phyloP scores from a whole-genome alignment of 2,888 invertebrate genomes.

The Choreutis nemorana region DNA sequence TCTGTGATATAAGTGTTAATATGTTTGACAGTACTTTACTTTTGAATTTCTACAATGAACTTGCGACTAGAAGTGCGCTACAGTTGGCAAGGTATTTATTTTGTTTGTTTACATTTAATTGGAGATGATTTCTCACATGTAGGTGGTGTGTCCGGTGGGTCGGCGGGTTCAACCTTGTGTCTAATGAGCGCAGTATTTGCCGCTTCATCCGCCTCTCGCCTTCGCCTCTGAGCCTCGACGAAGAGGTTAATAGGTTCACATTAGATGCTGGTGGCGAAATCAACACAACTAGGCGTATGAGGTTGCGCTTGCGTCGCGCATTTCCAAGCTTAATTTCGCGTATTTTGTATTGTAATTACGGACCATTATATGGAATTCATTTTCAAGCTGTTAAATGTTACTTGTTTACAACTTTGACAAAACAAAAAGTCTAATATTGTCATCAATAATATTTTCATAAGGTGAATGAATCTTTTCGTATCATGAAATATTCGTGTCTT shows the following conservation, averaged over 20 bases:
- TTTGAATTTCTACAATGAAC: slow-evolving; percentile 63
- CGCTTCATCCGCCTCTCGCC: slow-evolving; percentile 61
- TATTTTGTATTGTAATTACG: too few species aligned
- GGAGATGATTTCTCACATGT: slow-evolving; percentile 11
- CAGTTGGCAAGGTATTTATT: slow-evolving; percentile 60
- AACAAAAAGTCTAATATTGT: too few species aligned
- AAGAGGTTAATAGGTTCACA: slow-evolving; percentile 68
- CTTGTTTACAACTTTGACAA: too few species aligned
- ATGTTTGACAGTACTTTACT: slow-evolving; percentile 61
- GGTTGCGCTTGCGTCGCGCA: slow-evolving; percentile 43
- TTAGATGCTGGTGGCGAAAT: slow-evolving; percentile 64
- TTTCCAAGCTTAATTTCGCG: slow-evolving; percentile 52
- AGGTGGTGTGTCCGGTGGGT: slow-evolving; percentile 27
- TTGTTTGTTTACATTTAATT: slow-evolving; percentile 48
- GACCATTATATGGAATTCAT: too few species aligned
- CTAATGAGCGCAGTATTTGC: slow-evolving; percentile 57
- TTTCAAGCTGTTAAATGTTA: too few species aligned
- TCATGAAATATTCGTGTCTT: too few species aligned
- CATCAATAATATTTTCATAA: too few species aligned
- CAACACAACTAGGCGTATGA: slow-evolving; percentile 32
- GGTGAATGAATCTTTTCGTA: too few species aligned
- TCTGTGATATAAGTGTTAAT: slow-evolving; percentile 64
- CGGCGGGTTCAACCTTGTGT: slow-evolving; percentile 54
- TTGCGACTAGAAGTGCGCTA: slow-evolving; percentile 61
- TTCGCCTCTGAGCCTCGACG: slow-evolving; percentile 53